Evolutionary conservation across 92 coral and sea anemone species (phyloP), one percentile per base, ranked within the genome.

Genomic region (Blastomussa wellsi): DNA sequence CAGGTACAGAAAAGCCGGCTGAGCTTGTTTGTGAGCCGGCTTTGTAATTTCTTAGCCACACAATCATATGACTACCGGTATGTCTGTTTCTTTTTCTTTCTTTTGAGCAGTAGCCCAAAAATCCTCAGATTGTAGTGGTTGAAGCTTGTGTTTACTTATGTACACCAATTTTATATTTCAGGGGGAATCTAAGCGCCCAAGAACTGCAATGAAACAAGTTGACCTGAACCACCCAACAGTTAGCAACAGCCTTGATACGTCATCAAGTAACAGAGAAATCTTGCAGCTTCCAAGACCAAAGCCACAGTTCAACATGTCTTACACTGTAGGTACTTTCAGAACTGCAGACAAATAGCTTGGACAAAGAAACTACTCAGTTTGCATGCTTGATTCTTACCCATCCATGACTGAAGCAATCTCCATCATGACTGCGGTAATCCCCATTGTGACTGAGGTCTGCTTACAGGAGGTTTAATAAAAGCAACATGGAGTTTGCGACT

Each of bases 101-200:
- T 57, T 19, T 57, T 57, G 65, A 57, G 29, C 65, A 10, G 65
- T 57, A 22, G 29, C 26, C 65, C 65, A 57, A 57, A 22, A 5
- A 19, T 55, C 1, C 36, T 22, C 78, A n/a, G 78, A 3, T 10
- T 35, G 31, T 32, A 10, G 24, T 12, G 5, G 7, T 41, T 64
- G 57, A 16, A 59, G 29, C 31, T 59, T 7, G 66, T 59, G 20
- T 24, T 5, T 16, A 59, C 29, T 59, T 14, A 51, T 17, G 57
- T 14, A 24, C 66, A n/a, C 66, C 4, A 3, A 7, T 22, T 59
- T 5, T 5, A 51, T 66, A 35, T 53, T 82, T 71, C 70, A 71
- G 79, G 51, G 26, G 7, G 79, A 70, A 70, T 53, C 52, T 1
- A 82, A 82, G 35, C 86, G 86, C 68, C 78, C 32, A 33, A 71